phyloP scores from a whole-genome alignment of 2,888 invertebrate species.

The Drosophila conformis region DNA sequence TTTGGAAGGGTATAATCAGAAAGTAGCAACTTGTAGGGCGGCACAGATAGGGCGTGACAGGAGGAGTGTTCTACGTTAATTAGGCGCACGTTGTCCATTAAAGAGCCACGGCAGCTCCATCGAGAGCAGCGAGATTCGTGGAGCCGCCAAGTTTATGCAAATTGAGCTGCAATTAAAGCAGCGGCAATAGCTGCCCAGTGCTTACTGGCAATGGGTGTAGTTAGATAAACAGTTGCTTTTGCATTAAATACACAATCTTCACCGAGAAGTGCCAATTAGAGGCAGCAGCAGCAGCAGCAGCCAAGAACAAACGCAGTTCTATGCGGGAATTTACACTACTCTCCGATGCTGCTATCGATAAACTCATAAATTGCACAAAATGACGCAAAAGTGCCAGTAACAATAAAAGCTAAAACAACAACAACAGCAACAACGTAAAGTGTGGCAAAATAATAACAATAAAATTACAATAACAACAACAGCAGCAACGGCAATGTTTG shows the following conservation, averaged over 20 bases:
- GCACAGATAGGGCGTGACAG: not conserved
- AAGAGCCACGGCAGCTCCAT: conserved; percentile 45
- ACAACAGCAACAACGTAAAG: conserved; percentile 33
- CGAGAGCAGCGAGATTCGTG: conserved; percentile 18
- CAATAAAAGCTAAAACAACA: conserved; percentile 38
- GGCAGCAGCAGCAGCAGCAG: conserved; percentile 35
- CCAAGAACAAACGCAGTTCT: conserved; percentile 26
- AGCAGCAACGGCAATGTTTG: conserved; percentile 46
- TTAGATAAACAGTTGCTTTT: conserved; percentile 29
- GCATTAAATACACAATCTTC: conserved; percentile 31
- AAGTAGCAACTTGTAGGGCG: not conserved
- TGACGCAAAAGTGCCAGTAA: conserved; percentile 64
- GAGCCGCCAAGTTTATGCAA: conserved; percentile 71
- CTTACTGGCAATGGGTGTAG: conserved; percentile 7
- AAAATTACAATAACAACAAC: conserved; percentile 54
- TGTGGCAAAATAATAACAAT: conserved; percentile 75
- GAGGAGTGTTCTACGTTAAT: conserved; percentile 64
- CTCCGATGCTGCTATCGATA: conserved; percentile 54
- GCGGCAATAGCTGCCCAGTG: conserved; percentile 20
- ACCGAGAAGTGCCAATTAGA: conserved; percentile 70
- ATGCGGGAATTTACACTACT: conserved; percentile 15
- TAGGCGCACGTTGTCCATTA: conserved; percentile 71
- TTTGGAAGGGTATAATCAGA: not conserved
- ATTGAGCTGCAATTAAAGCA: conserved; percentile 70
- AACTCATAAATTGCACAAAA: conserved; percentile 76